Evolutionary conservation across 53 echinoderm and acorn worm species (phyloP), one percentile per base, ranked within the genome.

Genomic region (Echinometra lucunter): DNA sequence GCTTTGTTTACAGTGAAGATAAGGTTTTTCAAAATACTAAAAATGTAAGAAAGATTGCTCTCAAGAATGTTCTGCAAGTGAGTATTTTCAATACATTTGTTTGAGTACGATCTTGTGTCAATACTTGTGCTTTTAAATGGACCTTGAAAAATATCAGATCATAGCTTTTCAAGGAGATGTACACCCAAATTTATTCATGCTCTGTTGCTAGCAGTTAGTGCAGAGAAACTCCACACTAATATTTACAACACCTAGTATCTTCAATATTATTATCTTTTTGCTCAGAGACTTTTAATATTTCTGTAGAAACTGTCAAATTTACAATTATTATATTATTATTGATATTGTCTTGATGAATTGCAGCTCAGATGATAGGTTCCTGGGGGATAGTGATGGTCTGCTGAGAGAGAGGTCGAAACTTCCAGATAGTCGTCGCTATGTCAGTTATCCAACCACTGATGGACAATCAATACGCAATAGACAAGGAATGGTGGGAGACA

Each of bases 381-480:
- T 91, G 6, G 75, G 45, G 30, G 78, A 92, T 74, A 78, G 75
- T 74, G 92, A 92, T 78, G 92, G 92, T 34, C 27, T 75, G 3
- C 17, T 75, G 21, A 49, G 92, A 53, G 44, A 92, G 4, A 74
- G 78, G 57, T 53, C 92, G 19, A 92, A 78, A 45, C 53, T 92
- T 16, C 47, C 45, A 32, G 92, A 92, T 56, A 45, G 53, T 11
- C 75, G 92, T 53, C 92, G 92, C 75, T 75, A 92, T 60, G 75
- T 75, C 78, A 92, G 92, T 60, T 74, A 78, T 34, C 92, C 92
- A 30, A 10, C 92, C 92, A 42, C 56, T 16, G 56, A 74, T 15
- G 92, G 92, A 6, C 92, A 92, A 37, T 78, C 57, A 17, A 92
- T 92, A 55, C 92, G 92, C 15, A 92, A 78, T 81, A 16, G 92